Evolutionary conservation across 1,140 invertebrate genomes (phyloP), one percentile per base, ranked within the genome.

Genomic region (Thrips palmi): DNA sequence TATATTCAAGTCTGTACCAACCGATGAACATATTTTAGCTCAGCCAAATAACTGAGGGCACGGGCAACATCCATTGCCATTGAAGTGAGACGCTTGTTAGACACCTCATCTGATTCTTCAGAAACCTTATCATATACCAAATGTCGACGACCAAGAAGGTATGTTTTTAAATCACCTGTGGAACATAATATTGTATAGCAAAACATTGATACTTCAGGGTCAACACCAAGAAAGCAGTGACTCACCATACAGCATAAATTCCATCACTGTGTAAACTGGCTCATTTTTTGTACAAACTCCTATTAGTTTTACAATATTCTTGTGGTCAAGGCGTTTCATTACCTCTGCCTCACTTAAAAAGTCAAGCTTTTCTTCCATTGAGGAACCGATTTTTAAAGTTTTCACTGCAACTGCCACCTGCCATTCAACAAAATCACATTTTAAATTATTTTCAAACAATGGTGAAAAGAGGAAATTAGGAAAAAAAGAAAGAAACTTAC

Each of bases 321-420:
- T 74, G 52, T 94, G 87, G 33, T 86, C 75, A 53, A 93, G 86
- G 31, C 77, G 64, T 50, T 91, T 91, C 81, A 94, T 91, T 15
- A 84, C 72, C 52, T 88, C 83, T 1, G 86, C 86, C 54, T 93
- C 88, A 36, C 80, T 78, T n/a, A 92, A 60, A 47, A 92, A 92
- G 53, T 92, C 85, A n/a, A 88, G 57, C 53, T 88, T 87, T 50
- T 89, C 79, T 47, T 91, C 85, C 5, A 73, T 71, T 1, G 71
- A 71, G 2, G 78, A 81, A 1, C 81, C 80, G 7, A 71, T 57
- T 55, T 92, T 89, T 0, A 92, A 59, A 0, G 87, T 88, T 58
- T 93, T 94, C 0, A 92, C 85, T 7, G 87, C 88, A 0, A 91
- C 84, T 1, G 82, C 76, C 2, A 75, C 54, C 59, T 60, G 20